These are phyloP conservation scores for Echinops telfairi DNA, from an alignment of 2,113 vertebrate species.

Conservation along the genomic window DNA sequence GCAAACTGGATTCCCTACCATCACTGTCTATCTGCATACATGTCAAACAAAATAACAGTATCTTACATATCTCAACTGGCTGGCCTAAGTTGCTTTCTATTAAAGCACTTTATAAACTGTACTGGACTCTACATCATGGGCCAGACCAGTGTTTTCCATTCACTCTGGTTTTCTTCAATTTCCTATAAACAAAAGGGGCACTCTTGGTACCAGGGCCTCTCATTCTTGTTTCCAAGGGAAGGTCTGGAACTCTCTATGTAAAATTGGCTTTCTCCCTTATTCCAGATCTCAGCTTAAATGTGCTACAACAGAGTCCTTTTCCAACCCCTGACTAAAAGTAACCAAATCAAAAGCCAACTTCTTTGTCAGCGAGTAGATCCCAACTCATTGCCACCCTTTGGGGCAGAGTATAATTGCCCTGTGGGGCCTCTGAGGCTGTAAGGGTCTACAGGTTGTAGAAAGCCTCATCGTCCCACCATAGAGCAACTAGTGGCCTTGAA, in stretches of 20 bases:
- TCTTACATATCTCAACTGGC: too few species aligned
- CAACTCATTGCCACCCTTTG: background rate
- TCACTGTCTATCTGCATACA: too few species aligned
- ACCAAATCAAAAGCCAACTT: too few species aligned
- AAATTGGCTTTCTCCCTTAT: background rate
- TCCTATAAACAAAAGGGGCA: background rate
- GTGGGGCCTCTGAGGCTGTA: too few species aligned
- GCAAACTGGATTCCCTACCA: too few species aligned
- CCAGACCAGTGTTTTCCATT: background rate
- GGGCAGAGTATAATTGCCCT: too few species aligned
- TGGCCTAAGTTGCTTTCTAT: too few species aligned
- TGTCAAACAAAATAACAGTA: too few species aligned
- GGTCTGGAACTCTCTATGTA: background rate
- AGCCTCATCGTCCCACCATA: too few species aligned
- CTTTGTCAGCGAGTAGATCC: background rate
- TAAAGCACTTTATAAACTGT: background rate
- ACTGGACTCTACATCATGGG: background rate
- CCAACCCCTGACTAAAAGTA: too few species aligned
- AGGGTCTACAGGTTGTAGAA: too few species aligned
- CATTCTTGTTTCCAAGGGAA: background rate
- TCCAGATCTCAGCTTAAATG: conserved; percentile 34
- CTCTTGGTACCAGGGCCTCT: background rate
- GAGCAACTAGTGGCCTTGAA: too few species aligned
- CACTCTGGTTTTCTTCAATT: conserved; percentile 9
- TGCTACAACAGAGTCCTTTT: background rate